phyloP scores from a whole-genome alignment of 2,888 invertebrate species.

The Xestia xanthographa region DNA sequence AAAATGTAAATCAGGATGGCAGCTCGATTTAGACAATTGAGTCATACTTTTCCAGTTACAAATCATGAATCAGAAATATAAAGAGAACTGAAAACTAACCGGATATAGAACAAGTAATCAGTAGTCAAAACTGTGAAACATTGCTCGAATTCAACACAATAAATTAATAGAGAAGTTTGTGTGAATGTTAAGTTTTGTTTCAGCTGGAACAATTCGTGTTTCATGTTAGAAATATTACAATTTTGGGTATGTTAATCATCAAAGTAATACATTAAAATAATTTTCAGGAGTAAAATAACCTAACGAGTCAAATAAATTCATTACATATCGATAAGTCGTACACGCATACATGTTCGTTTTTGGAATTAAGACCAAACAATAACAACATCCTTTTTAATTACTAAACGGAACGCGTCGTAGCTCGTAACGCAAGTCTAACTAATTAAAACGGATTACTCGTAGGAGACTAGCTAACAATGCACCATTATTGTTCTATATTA shows the following conservation, averaged over 20 bases:
- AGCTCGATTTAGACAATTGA: slow-evolving; percentile 34
- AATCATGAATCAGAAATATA: slow-evolving; percentile 23
- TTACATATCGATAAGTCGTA: neutral
- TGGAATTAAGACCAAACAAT: neutral
- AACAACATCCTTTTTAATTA: slow-evolving; percentile 24
- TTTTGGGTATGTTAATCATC: neutral
- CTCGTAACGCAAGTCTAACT: slow-evolving; percentile 34
- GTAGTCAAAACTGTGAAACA: neutral
- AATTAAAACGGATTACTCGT: slow-evolving; percentile 60
- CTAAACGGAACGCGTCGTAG: slow-evolving; percentile 32
- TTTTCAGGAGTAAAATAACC: neutral
- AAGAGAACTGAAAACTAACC: slow-evolving; percentile 1
- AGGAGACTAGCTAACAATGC: slow-evolving; percentile 59
- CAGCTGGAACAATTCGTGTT: slow-evolving; percentile 3
- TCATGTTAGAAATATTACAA: neutral
- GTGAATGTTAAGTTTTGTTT: neutral
- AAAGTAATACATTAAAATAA: neutral
- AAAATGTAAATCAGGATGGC: slow-evolving; percentile 21
- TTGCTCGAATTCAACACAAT: slow-evolving; percentile 8
- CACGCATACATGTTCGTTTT: neutral
- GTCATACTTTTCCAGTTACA: slow-evolving; percentile 34
- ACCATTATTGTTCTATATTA: slow-evolving; percentile 62
- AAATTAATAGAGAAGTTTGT: neutral
- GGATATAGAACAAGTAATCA: neutral
- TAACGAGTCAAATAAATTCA: neutral